Percentiles rank a stretch among this genome's conserved stretches.
Evolutionary conservation across 30 jellyfish, hydroid and myxozoan genomes (phyloP).

Genomic region (Aurelia coerulea): DNA sequence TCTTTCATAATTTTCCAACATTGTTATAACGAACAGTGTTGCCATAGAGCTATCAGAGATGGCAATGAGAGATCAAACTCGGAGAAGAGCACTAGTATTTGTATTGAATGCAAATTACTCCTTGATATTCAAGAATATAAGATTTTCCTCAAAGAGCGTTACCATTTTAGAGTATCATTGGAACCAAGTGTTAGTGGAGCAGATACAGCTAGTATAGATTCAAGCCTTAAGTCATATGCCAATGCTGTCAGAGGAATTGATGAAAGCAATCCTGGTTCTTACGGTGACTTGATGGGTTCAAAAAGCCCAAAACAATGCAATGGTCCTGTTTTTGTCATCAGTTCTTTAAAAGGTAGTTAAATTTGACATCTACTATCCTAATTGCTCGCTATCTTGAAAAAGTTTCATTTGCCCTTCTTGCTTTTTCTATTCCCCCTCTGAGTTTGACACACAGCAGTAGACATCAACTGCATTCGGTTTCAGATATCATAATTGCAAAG

Average conservation of each 20-base stretch:
- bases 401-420: no score
- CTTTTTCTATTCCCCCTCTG: no score
- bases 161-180: slow-evolving; percentile 62
- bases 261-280: background rate
- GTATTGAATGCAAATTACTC: slow-evolving; percentile 80
- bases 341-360: slow-evolving; percentile 82
- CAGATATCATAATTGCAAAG: no score
- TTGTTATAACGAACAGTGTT: slow-evolving; percentile 66
- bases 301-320: slow-evolving; percentile 32
- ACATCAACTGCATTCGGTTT: no score
- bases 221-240: slow-evolving; percentile 63
- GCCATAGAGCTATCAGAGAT: slow-evolving; percentile 84
- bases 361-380: background rate
- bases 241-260: slow-evolving; percentile 72
- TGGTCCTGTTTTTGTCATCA: slow-evolving; percentile 79
- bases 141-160: slow-evolving; percentile 64
- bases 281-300: slow-evolving; percentile 12
- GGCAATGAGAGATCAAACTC: slow-evolving; percentile 51
- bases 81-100: slow-evolving; percentile 41
- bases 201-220: background rate
- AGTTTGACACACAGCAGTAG: no score
- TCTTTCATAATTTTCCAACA: slow-evolving; percentile 82
- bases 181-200: slow-evolving; percentile 71
- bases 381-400: no score
- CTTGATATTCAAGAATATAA: slow-evolving; percentile 79